A percentile compares a stretch with the other conserved stretches of the same genome.
Evolutionary conservation across 2,888 invertebrate genomes (phyloP).

Genomic region (Danaus chrysippus): DNA sequence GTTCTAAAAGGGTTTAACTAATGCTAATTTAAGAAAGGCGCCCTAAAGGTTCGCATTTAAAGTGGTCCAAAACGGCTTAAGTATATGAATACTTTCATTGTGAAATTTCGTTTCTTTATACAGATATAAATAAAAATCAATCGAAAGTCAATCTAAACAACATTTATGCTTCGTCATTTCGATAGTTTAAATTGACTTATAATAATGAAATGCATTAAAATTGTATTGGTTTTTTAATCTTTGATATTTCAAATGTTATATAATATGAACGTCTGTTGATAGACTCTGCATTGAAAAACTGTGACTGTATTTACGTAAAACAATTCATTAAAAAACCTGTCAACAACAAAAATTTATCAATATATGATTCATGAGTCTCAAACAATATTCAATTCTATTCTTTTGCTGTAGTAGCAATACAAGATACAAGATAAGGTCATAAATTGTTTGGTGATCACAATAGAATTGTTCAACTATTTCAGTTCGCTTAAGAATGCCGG

Average conservation of each 20-base stretch:
- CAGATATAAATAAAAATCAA: too few species aligned
- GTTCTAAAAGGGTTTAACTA: slow-evolving; percentile 6
- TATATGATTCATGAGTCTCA: slow-evolving; percentile 33
- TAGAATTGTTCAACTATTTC: slow-evolving; percentile 65
- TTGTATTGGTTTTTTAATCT: background rate
- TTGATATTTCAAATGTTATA: background rate
- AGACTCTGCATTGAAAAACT: background rate
- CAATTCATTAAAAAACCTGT: background rate
- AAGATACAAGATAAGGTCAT: slow-evolving; percentile 49
- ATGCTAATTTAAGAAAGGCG: slow-evolving; percentile 5
- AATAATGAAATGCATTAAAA: too few species aligned
- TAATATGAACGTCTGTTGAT: background rate
- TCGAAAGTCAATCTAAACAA: too few species aligned
- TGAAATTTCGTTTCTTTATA: too few species aligned
- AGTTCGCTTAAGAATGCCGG: slow-evolving; percentile 50
- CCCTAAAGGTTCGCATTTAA: too few species aligned
- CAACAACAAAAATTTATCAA: slow-evolving; percentile 10
- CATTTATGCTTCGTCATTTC: too few species aligned
- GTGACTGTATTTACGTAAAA: background rate
- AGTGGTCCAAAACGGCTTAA: too few species aligned
- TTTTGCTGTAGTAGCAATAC: slow-evolving; percentile 46
- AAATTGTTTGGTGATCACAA: slow-evolving; percentile 65
- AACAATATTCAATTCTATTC: slow-evolving; percentile 35
- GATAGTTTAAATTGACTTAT: too few species aligned
- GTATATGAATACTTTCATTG: too few species aligned